Percentiles rank a stretch among this genome's conserved stretches.
These are phyloP conservation scores for Lasioglossum lativentre DNA, from an alignment of 2,888 invertebrate genomes.

Conservation along the genomic window DNA sequence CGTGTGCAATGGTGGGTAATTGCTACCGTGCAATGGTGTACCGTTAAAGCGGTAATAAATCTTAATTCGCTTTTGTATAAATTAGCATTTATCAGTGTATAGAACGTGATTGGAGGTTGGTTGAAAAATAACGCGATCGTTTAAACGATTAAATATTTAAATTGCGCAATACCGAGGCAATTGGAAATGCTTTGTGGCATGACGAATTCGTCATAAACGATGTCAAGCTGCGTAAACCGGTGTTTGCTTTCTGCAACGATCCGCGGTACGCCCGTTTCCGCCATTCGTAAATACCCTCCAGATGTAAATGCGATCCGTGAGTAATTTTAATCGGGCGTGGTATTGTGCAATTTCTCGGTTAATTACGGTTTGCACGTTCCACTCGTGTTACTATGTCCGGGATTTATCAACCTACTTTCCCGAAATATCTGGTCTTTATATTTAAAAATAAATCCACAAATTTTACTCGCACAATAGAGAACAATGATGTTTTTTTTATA, in stretches of 20 bases:
- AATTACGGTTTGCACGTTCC: background rate
- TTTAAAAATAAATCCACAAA: background rate
- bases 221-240: background rate
- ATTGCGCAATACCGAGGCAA: background rate
- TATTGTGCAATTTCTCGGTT: conserved; percentile 2
- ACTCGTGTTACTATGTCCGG: background rate
- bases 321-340: conserved; percentile 18
- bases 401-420: background rate
- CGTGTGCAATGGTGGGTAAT: background rate
- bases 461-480: background rate
- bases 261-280: background rate
- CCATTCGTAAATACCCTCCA: conserved; percentile 17
- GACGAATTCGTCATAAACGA: conserved; percentile 1
- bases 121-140: background rate
- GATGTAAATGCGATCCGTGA: conserved; percentile 9
- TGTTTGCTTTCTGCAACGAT: conserved; percentile 14
- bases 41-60: background rate
- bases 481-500: background rate
- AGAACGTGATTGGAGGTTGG: background rate
- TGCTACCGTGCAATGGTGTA: background rate
- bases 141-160: conserved; percentile 9
- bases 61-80: background rate
- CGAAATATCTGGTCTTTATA: background rate
- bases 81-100: background rate
- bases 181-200: conserved; percentile 5